A percentile compares a stretch with the other conserved stretches of the same genome.
Conservation (phyloP, 2,113 vertebrate genomes). For the Bettongia penicillata region DNA sequence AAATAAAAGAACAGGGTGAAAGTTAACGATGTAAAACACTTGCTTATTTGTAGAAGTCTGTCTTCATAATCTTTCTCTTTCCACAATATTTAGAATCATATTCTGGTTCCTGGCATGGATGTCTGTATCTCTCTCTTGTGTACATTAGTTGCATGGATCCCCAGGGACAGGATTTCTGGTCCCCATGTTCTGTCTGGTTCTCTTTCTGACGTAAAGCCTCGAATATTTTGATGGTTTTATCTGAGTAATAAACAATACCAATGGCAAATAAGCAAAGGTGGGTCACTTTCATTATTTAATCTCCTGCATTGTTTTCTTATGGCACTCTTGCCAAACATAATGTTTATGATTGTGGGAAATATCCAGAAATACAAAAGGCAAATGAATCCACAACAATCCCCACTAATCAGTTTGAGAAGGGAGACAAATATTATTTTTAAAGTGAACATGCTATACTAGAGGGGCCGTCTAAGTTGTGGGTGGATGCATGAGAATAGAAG, state of each 20-base stretch:
- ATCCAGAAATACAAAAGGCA: constrained; percentile 22
- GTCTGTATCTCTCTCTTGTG: background rate
- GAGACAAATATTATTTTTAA: constrained; percentile 7
- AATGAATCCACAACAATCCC: background rate
- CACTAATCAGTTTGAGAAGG: constrained; percentile 6
- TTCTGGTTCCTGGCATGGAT: background rate
- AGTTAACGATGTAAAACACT: background rate
- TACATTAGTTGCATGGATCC: background rate
- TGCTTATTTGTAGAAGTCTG: background rate
- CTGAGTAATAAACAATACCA: constrained; percentile 31
- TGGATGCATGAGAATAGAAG: background rate
- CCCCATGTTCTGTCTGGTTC: constrained; percentile 52
- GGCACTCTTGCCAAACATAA: background rate
- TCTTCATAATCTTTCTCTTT: background rate
- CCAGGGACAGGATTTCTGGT: background rate
- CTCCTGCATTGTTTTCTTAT: background rate
- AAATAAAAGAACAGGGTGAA: background rate
- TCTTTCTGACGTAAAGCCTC: constrained; percentile 45
- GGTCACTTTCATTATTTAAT: background rate
- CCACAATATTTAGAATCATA: background rate
- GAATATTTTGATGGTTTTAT: constrained; percentile 1
- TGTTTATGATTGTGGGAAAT: background rate
- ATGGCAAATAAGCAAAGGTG: constrained; percentile 7
- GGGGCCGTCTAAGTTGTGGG: background rate
- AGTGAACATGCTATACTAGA: background rate